These are phyloP conservation scores for Barbus barbus DNA, from an alignment of 2,113 vertebrate species.

Conservation along the genomic window DNA sequence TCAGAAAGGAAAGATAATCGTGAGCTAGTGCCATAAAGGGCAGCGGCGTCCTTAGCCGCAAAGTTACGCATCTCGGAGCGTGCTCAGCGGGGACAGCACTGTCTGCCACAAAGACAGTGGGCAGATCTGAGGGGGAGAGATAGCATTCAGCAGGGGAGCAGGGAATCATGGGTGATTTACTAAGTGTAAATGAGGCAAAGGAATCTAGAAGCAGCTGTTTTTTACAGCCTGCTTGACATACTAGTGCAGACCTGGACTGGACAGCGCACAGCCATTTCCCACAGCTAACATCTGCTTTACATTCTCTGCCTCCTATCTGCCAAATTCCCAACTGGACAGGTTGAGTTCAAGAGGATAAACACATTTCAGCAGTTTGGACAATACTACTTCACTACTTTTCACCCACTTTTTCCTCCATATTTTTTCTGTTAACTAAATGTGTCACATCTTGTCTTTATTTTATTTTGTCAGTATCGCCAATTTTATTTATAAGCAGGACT, in stretches of 20 bases:
- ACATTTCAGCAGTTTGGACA: conserved; percentile 36
- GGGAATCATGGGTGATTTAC: conserved; percentile 62
- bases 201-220: conserved; percentile 64
- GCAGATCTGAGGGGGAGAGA: conserved; percentile 36
- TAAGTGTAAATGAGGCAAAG: conserved; percentile 61
- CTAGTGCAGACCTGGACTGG: conserved; percentile 55
- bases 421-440: neutral
- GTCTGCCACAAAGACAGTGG: conserved; percentile 34
- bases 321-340: conserved; percentile 56
- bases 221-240: conserved; percentile 62
- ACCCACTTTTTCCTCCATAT: neutral
- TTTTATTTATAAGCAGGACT: neutral
- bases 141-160: conserved; percentile 26
- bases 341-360: conserved; percentile 47
- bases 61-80: conserved; percentile 9
- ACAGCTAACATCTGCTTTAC: conserved; percentile 61
- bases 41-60: neutral
- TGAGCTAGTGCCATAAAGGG: neutral
- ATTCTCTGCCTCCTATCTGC: conserved; percentile 52
- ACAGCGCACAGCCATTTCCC: conserved; percentile 54
- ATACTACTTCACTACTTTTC: neutral
- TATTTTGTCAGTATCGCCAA: neutral
- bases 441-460: neutral
- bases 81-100: neutral
- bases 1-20: neutral